These are phyloP conservation scores for Falco peregrinus DNA, from an alignment of 2,797 vertebrate species.

Conservation along the genomic window DNA sequence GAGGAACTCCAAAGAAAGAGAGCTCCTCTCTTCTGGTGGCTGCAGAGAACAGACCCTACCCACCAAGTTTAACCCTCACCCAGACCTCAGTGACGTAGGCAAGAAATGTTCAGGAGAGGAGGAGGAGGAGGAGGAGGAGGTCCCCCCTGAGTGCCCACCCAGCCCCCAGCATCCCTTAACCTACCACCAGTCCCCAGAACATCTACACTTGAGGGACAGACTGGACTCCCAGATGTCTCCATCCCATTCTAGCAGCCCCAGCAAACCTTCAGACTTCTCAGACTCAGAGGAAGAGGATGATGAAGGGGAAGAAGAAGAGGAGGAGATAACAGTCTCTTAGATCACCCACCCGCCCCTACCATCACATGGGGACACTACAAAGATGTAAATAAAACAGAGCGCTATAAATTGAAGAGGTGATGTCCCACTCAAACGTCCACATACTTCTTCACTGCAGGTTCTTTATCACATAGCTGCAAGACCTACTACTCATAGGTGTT, in stretches of 20 bases:
- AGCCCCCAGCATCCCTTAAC: conserved; percentile 61
- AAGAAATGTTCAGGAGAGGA: conserved; percentile 87
- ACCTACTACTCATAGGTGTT: background rate
- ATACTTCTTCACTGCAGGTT: background rate
- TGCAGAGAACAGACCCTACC: conserved; percentile 95
- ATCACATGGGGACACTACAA: conserved; percentile 27
- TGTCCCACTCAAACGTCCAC: conserved; percentile 24
- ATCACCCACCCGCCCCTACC: background rate
- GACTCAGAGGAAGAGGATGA: conserved; percentile 88
- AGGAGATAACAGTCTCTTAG: conserved; percentile 97
- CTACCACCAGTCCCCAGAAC: conserved; percentile 70
- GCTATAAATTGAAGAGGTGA: conserved; percentile 75
- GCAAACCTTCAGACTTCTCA: conserved; percentile 94
- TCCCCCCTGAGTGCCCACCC: background rate
- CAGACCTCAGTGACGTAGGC: conserved; percentile 95
- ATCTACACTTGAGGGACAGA: conserved; percentile 72
- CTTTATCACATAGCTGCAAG: background rate
- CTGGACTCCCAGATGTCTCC: conserved; percentile 78
- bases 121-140: conserved; percentile 75
- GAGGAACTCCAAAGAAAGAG: conserved; percentile 96
- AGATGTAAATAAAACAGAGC: conserved; percentile 58
- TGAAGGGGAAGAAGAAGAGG: conserved; percentile 70
- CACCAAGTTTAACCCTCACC: conserved; percentile 95
- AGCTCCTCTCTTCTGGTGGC: conserved; percentile 93
- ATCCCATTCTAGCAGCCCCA: conserved; percentile 81